These are phyloP conservation scores for Benthosema pterotum DNA, from an alignment of 2,797 vertebrate genomes.

Conservation along the genomic window DNA sequence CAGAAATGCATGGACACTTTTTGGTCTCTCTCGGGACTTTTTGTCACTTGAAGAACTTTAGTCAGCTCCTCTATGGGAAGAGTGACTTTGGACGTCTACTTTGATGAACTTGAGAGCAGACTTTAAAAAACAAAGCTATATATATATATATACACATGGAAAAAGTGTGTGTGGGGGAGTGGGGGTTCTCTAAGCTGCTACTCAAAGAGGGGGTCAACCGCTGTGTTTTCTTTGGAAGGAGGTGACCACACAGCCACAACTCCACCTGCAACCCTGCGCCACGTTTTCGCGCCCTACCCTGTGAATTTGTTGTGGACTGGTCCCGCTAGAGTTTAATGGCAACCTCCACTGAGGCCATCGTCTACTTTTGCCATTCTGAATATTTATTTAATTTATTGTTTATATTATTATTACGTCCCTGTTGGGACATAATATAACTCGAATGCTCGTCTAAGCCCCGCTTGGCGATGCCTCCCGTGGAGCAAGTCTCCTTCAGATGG, in stretches of 20 bases:
- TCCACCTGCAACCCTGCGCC: background rate
- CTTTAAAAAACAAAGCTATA: slow-evolving; percentile 18
- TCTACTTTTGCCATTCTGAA: slow-evolving; percentile 46
- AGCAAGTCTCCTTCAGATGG: no score
- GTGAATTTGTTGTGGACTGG: background rate
- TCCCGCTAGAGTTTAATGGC: background rate
- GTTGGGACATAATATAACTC: no score
- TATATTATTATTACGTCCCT: no score
- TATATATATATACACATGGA: background rate
- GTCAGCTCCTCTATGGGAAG: background rate
- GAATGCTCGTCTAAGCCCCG: no score
- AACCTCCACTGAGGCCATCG: slow-evolving; percentile 10
- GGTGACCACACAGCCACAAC: slow-evolving; percentile 56
- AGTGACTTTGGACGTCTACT: background rate
- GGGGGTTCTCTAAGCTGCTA: slow-evolving; percentile 54
- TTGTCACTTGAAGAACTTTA: no score
- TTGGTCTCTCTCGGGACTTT: no score
- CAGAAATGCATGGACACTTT: no score
- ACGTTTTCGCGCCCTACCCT: background rate
- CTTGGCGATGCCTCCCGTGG: no score
- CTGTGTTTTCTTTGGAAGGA: slow-evolving; percentile 39
- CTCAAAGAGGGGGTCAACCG: slow-evolving; percentile 12
- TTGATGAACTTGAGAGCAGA: slow-evolving; percentile 36
- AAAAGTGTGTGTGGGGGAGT: no score
- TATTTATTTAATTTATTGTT: background rate